Conservation (phyloP, 2,888 invertebrate genomes). For the Chrysotoxum bicinctum region DNA sequence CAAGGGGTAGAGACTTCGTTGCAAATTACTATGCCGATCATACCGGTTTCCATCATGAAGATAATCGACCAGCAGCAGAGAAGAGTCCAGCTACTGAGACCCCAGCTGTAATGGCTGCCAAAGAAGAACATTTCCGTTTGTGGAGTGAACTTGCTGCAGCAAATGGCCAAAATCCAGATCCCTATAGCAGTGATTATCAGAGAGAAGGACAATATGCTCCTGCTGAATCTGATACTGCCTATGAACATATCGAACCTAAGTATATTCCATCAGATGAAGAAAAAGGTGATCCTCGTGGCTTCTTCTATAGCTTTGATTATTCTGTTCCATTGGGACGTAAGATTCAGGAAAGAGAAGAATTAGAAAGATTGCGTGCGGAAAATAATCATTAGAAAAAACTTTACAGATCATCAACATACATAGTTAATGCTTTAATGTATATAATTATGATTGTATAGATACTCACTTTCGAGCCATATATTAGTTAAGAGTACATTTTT, state of each 20-base stretch:
- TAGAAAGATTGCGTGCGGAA: slow-evolving; percentile 77
- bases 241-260: slow-evolving; percentile 78
- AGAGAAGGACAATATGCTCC: slow-evolving; percentile 78
- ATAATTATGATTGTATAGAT: not conserved
- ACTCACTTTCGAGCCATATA: not conserved
- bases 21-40: slow-evolving; percentile 88
- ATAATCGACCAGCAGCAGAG: slow-evolving; percentile 86
- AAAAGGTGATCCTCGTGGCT: slow-evolving; percentile 85
- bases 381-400: slow-evolving; percentile 75
- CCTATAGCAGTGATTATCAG: slow-evolving; percentile 79
- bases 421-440: not conserved
- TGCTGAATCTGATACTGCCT: slow-evolving; percentile 76
- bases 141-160: slow-evolving; percentile 87
- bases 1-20: slow-evolving; percentile 81
- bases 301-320: slow-evolving; percentile 88
- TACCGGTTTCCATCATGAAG: slow-evolving; percentile 90
- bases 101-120: slow-evolving; percentile 87
- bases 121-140: slow-evolving; percentile 86
- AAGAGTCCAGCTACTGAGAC: slow-evolving; percentile 86
- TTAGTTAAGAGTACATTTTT: not conserved
- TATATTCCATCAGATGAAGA: slow-evolving; percentile 82
- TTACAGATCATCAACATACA: not conserved
- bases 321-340: slow-evolving; percentile 83
- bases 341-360: slow-evolving; percentile 79
- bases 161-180: slow-evolving; percentile 81